A percentile compares a stretch with the other conserved stretches of the same genome.
Evolutionary conservation across 2,113 vertebrate species (phyloP).

Genomic region (Abramis brama): DNA sequence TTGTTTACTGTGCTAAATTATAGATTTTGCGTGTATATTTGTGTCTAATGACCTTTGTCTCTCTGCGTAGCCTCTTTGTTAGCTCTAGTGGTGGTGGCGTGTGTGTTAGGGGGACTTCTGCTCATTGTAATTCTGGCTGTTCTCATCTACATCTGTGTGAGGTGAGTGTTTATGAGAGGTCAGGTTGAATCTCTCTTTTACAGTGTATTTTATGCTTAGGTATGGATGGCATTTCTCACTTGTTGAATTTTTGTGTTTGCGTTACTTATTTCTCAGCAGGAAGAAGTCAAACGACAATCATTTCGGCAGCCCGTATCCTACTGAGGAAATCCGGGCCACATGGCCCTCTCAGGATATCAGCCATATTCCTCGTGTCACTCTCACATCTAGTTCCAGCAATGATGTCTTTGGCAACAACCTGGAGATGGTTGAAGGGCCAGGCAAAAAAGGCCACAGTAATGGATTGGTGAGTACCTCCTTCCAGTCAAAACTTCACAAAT

Average conservation of each 20-base stretch:
- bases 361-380: conserved; percentile 71
- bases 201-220: not conserved
- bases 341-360: conserved; percentile 63
- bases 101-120: conserved; percentile 72
- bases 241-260: conserved; percentile 33
- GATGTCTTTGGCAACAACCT: conserved; percentile 31
- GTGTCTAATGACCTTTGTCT: conserved; percentile 6
- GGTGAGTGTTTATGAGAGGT: conserved; percentile 61
- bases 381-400: conserved; percentile 42
- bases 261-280: not conserved
- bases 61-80: conserved; percentile 68
- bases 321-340: conserved; percentile 45
- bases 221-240: not conserved
- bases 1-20: not conserved
- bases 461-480: conserved; percentile 68
- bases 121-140: conserved; percentile 68
- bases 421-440: conserved; percentile 69
- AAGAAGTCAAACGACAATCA: not conserved
- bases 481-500: not conserved
- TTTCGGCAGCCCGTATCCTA: conserved; percentile 64
- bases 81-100: conserved; percentile 76
- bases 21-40: not conserved
- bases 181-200: not conserved
- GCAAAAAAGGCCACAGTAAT: conserved; percentile 62
- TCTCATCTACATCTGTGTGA: conserved; percentile 58